phyloP scores from a whole-genome alignment of 2,888 invertebrate species.

The Alloscopus bannaensis region DNA sequence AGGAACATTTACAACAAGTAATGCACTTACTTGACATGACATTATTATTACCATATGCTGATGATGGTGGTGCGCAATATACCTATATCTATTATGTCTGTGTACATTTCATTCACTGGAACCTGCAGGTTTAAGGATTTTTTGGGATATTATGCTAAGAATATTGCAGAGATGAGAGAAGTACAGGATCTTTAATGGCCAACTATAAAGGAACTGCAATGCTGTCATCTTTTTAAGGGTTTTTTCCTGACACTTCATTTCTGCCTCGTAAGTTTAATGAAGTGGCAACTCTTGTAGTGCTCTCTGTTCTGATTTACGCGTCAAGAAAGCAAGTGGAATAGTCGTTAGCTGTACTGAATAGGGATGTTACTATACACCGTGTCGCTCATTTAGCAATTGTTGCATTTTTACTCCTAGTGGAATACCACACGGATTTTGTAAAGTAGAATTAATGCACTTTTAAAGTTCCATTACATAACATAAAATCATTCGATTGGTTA shows the following conservation, averaged over 20 bases:
- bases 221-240: constrained; percentile 48
- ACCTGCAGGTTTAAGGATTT: neutral
- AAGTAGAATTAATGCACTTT: too few relatives aligned
- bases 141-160: neutral
- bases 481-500: too few relatives aligned
- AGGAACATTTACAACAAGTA: constrained; percentile 33
- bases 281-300: constrained; percentile 43
- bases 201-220: constrained; percentile 29
- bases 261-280: constrained; percentile 54
- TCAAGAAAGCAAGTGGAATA: constrained; percentile 14
- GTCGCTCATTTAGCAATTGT: neutral
- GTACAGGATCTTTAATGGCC: neutral
- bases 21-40: neutral
- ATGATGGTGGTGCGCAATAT: neutral
- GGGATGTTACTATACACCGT: too few relatives aligned
- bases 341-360: too few relatives aligned
- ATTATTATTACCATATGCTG: constrained; percentile 7
- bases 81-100: neutral
- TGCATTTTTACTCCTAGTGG: too few relatives aligned
- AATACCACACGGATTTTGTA: too few relatives aligned
- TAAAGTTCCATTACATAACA: too few relatives aligned
- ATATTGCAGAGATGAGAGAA: neutral
- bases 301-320: constrained; percentile 58
- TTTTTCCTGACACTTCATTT: constrained; percentile 45
- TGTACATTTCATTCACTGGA: neutral